Conservation (phyloP, 1,140 invertebrate genomes). For the Teleopsis dalmanni region DNA sequence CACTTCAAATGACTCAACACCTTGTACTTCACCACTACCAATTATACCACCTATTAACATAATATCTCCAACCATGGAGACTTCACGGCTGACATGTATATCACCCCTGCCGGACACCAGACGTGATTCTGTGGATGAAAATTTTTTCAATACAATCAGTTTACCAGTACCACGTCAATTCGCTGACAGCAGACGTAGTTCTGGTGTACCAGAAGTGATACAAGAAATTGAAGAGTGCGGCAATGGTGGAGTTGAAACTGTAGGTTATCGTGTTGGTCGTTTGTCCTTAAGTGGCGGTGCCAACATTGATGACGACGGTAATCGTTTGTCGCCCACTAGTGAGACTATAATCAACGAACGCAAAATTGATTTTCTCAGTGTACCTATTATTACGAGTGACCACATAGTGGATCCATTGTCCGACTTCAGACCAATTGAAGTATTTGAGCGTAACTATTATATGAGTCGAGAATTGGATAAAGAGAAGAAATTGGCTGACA, state of each 20-base stretch:
- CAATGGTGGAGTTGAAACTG: constrained; percentile 19
- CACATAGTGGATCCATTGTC: constrained; percentile 33
- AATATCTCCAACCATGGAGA: constrained; percentile 41
- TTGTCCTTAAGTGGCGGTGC: constrained; percentile 33
- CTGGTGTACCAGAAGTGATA: constrained; percentile 51
- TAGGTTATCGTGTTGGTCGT: constrained; percentile 27
- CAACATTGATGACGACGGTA: constrained; percentile 33
- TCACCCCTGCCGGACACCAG: constrained; percentile 62
- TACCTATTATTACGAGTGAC: constrained; percentile 32
- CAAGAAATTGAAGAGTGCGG: constrained; percentile 37
- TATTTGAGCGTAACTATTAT: constrained; percentile 40
- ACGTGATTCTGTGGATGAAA: constrained; percentile 56
- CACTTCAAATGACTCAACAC: constrained; percentile 49
- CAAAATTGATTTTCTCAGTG: constrained; percentile 35
- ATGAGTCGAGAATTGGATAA: constrained; percentile 34
- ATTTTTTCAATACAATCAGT: constrained; percentile 45
- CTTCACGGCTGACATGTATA: constrained; percentile 49
- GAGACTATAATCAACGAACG: constrained; percentile 26
- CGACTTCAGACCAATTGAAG: constrained; percentile 38
- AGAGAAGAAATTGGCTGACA: constrained; percentile 13
- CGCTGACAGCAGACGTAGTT: constrained; percentile 63
- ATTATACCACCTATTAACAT: constrained; percentile 46
- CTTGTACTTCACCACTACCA: constrained; percentile 54
- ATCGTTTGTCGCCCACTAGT: constrained; percentile 27
- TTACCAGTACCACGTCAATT: constrained; percentile 65